phyloP scores from a whole-genome alignment of 2,113 vertebrate genomes.

The Percopsis transmontana region DNA sequence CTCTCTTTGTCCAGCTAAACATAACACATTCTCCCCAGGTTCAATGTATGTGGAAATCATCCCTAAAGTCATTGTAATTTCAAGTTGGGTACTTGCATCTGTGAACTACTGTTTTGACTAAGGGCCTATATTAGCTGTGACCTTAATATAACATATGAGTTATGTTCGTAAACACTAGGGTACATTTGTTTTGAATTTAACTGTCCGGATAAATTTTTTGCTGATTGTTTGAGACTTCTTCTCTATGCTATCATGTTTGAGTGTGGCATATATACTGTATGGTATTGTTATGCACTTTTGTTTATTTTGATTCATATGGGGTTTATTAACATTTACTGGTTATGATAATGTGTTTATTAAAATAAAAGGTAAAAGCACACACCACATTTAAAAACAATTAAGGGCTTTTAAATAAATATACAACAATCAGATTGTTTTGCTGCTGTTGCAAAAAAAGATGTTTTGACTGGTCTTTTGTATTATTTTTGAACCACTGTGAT shows the following conservation, averaged over 20 bases:
- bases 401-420: slow-evolving; percentile 75
- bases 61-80: slow-evolving; percentile 32
- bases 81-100: slow-evolving; percentile 24
- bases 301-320: slow-evolving; percentile 52
- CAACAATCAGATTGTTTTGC: slow-evolving; percentile 82
- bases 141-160: slow-evolving; percentile 49
- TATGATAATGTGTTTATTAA: slow-evolving; percentile 48
- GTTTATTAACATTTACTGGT: slow-evolving; percentile 63
- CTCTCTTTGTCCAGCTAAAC: slow-evolving; percentile 37
- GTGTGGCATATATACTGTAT: slow-evolving; percentile 62
- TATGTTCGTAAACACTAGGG: slow-evolving; percentile 11
- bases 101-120: slow-evolving; percentile 43
- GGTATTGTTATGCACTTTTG: slow-evolving; percentile 72
- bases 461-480: slow-evolving; percentile 77
- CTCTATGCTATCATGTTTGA: slow-evolving; percentile 51
- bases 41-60: slow-evolving; percentile 18
- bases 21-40: slow-evolving; percentile 14
- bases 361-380: slow-evolving; percentile 65
- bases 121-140: slow-evolving; percentile 46
- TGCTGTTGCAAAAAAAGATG: slow-evolving; percentile 73
- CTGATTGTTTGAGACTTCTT: slow-evolving; percentile 4
- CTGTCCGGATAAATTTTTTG: too few relatives aligned
- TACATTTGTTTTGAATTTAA: too few relatives aligned
- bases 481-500: slow-evolving; percentile 84
- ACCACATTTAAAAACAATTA: slow-evolving; percentile 68